A percentile compares a stretch with the other conserved stretches of the same genome.
Conservation (phyloP, 2,888 invertebrate species). For the Escarpia spicata region DNA sequence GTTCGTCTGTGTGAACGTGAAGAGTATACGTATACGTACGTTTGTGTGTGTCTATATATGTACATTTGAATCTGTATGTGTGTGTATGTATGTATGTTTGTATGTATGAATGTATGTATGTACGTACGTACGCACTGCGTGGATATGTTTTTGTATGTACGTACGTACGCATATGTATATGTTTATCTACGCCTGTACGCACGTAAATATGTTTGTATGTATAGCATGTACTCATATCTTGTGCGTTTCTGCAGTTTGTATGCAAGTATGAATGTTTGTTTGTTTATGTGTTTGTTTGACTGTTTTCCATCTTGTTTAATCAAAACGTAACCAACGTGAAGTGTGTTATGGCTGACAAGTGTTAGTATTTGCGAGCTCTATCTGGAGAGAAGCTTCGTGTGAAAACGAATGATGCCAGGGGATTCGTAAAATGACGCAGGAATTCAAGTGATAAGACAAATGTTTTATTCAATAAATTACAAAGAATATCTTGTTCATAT, state of each 20-base stretch:
- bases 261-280: no score
- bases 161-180: not conserved
- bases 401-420: no score
- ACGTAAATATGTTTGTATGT: not conserved
- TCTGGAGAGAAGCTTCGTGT: no score
- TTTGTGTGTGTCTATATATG: not conserved
- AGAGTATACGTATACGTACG: not conserved
- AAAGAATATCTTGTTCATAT: not conserved
- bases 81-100: not conserved
- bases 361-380: no score
- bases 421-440: not conserved
- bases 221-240: not conserved
- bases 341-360: no score
- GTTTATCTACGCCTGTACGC: not conserved
- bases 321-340: no score
- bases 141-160: not conserved
- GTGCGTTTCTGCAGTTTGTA: no score
- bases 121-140: not conserved
- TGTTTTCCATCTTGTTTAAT: no score
- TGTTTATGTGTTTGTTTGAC: no score
- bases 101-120: slow-evolving; percentile 14
- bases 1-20: not conserved
- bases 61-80: not conserved
- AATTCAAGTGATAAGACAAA: not conserved
- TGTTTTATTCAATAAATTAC: not conserved